Base-by-base conservation (phyloP, 1,140 invertebrate species). In the Sycobia sp. region DNA sequence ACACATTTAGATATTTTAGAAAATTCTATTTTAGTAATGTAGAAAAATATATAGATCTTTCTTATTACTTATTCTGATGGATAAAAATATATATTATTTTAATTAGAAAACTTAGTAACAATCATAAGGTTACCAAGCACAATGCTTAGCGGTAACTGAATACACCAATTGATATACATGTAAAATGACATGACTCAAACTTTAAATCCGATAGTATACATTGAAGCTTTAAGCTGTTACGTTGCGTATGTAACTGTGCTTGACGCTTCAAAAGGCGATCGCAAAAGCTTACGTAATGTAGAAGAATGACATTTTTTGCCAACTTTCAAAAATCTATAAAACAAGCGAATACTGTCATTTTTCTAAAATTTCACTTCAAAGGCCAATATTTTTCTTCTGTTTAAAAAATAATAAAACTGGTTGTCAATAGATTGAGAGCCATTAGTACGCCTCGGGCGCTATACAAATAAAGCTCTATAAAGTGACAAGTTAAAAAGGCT, bases 141-240 rank as follows among this genome's bases (percentile, higher is more conserved):
- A 5, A 46, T n/a, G n/a, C n/a, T n/a, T n/a, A 46, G 22, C 10
- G 22, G 1, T 13, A 46, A 23, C 3, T 0, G 43, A 25, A 46
- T 13, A 4, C 4, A 44, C 10, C 20, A 46, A n/a, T 46, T 25
- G 7, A 13, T 22, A 25, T n/a, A 25, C 14, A 14, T 1, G 10
- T 34, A 18, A 25, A 53, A 38, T 20, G n/a, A 51, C 57, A 32
- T 36, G 13, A 23, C 32, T 60, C 47, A 13, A 50, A 51, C 46
- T 60, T 39, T 50, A 50, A 60, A 60, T 49, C 47, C 41, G 57
- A 60, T 60, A 50, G 18, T 9, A 29, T 23, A 34, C 57, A 43
- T 60, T 27, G 47, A 43, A 11, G 36, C 14, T 38, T n/a, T 34
- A n/a, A 36, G 34, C 32, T 22, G 10, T 23, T 9, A 20, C 23